Evolutionary conservation across 1,140 invertebrate species (phyloP).

Genomic region (Platyura marginata): DNA sequence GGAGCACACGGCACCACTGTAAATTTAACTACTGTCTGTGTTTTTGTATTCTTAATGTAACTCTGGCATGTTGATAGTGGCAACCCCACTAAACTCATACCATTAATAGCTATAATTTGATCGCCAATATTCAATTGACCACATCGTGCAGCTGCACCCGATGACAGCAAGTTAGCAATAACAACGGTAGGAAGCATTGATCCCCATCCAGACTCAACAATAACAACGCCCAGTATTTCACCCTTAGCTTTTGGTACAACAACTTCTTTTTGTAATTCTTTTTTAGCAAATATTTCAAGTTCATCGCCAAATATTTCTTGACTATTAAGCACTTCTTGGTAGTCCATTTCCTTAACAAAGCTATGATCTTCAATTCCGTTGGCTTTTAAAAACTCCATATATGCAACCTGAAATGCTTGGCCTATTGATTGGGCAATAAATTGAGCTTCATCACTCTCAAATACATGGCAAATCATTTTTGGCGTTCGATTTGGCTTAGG

Average conservation of each 20-base stretch:
- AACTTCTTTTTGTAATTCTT: conserved; percentile 96
- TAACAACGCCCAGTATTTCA: conserved; percentile 92
- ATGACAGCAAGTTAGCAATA: conserved; percentile 90
- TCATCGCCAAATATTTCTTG: conserved; percentile 98
- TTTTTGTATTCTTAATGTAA: conserved; percentile 97
- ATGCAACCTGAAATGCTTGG: conserved; percentile 99
- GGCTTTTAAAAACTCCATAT: conserved; percentile 97
- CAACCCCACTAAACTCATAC: conserved; percentile 91
- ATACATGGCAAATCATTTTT: conserved; percentile 99
- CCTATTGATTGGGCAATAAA: conserved; percentile 99
- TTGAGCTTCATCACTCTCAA: conserved; percentile 98
- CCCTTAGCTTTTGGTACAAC: conserved; percentile 96
- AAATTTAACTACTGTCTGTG: conserved; percentile 93
- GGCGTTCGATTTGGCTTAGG: conserved; percentile 78
- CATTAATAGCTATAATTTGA: conserved; percentile 99
- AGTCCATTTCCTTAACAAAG: conserved; percentile 98
- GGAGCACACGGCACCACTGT: conserved; percentile 98
- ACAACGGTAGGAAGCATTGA: conserved; percentile 98
- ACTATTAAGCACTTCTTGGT: conserved; percentile 96
- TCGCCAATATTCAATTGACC: conserved; percentile 98
- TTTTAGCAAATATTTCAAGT: conserved; percentile 95
- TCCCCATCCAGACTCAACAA: conserved; percentile 98
- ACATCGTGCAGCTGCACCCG: conserved; percentile 87
- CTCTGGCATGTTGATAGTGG: conserved; percentile 95
- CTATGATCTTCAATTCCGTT: conserved; percentile 98